phyloP scores from a whole-genome alignment of 2,113 vertebrate genomes.

The Argyrosomus japonicus region DNA sequence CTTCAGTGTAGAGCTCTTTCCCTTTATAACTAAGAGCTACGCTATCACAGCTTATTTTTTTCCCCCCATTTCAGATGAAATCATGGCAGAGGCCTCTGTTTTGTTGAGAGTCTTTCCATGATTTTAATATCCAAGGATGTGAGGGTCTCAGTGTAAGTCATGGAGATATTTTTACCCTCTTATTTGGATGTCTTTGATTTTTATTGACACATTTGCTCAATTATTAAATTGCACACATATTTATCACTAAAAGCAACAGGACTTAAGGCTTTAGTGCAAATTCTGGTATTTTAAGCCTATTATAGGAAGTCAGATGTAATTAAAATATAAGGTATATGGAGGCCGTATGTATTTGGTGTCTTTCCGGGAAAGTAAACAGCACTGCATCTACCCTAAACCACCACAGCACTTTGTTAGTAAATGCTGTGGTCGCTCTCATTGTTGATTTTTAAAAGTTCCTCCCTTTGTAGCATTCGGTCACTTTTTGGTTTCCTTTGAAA shows the following conservation, averaged over 20 bases:
- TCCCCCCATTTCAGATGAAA: neutral
- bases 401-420: slow-evolving; percentile 56
- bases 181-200: slow-evolving; percentile 28
- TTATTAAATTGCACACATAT: slow-evolving; percentile 46
- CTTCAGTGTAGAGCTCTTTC: neutral
- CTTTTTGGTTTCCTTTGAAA: slow-evolving; percentile 39
- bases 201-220: slow-evolving; percentile 7
- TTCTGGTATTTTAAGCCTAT: slow-evolving; percentile 29
- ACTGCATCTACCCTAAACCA: slow-evolving; percentile 13
- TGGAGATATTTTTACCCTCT: neutral
- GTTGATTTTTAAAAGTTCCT: slow-evolving; percentile 32
- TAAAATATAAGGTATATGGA: neutral
- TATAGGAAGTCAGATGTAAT: neutral
- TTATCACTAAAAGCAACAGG: slow-evolving; percentile 13
- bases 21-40: neutral
- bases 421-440: slow-evolving; percentile 6
- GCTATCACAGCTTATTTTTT: neutral
- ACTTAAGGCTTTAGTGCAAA: neutral
- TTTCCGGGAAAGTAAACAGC: slow-evolving; percentile 33
- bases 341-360: slow-evolving; percentile 24
- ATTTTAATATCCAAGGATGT: slow-evolving; percentile 10
- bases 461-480: slow-evolving; percentile 38
- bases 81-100: slow-evolving; percentile 4
- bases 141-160: neutral
- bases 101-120: slow-evolving; percentile 9